A percentile compares a stretch with the other conserved stretches of the same genome.
These are phyloP conservation scores for Xestobium rufovillosum DNA, from an alignment of 2,888 invertebrate species.

Conservation along the genomic window DNA sequence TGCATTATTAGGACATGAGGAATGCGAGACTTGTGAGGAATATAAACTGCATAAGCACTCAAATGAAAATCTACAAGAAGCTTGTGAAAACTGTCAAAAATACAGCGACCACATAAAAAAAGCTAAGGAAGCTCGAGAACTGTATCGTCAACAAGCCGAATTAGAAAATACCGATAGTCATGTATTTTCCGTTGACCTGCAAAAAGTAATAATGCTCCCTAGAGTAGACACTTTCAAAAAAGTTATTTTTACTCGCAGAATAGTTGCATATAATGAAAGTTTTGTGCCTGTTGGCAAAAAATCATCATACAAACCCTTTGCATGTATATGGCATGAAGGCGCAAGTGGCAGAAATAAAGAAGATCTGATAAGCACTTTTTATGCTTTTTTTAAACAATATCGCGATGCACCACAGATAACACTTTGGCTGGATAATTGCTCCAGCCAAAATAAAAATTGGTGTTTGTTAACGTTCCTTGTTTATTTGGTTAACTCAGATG, in stretches of 20 bases:
- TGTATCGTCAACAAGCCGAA: constrained; percentile 7
- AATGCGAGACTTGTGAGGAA: constrained; percentile 22
- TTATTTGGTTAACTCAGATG: constrained; percentile 13
- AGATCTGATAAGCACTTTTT: constrained; percentile 10
- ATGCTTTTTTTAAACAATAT: constrained; percentile 10
- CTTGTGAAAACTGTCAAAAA: constrained; percentile 12
- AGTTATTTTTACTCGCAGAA: constrained; percentile 5
- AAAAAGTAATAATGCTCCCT: not conserved
- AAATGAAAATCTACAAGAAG: constrained; percentile 15
- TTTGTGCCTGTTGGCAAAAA: constrained; percentile 12
- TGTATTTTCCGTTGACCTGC: constrained; percentile 8
- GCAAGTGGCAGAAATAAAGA: constrained; percentile 11
- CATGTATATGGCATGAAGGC: constrained; percentile 16
- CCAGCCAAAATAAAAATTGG: constrained; percentile 18
- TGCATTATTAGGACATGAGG: constrained; percentile 22
- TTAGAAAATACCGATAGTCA: constrained; percentile 8
- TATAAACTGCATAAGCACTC: constrained; percentile 17
- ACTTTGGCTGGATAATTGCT: constrained; percentile 14
- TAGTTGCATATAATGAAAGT: constrained; percentile 10
- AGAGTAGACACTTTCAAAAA: constrained; percentile 12
- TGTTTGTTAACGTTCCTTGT: constrained; percentile 15
- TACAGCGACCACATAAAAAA: constrained; percentile 14
- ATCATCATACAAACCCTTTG: constrained; percentile 11
- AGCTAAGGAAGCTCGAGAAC: constrained; percentile 11
- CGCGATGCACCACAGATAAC: constrained; percentile 13